These are phyloP conservation scores for Muntiacus muntjak DNA, from an alignment of 2,113 vertebrate species.

Conservation along the genomic window DNA sequence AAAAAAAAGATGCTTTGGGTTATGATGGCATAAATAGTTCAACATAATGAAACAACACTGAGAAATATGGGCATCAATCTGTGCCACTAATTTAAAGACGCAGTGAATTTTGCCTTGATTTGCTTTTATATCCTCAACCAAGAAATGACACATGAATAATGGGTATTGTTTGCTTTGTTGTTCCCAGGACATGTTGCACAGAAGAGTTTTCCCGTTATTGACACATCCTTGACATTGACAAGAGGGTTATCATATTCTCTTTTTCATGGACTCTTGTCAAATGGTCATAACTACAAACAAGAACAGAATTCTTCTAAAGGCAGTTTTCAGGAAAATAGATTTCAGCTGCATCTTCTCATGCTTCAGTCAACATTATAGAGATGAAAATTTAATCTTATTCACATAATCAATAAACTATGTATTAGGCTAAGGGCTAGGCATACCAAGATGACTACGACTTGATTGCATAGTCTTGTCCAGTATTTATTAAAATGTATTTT, in stretches of 20 bases:
- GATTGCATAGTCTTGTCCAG: background rate
- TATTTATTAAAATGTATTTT: background rate
- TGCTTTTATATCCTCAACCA: conserved; percentile 75
- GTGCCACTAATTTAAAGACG: conserved; percentile 77
- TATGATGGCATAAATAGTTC: conserved; percentile 67
- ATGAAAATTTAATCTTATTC: conserved; percentile 26
- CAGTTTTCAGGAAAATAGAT: conserved; percentile 32
- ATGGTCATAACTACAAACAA: conserved; percentile 53
- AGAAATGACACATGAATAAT: conserved; percentile 79
- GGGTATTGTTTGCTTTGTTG: conserved; percentile 78
- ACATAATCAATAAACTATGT: background rate
- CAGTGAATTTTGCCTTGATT: conserved; percentile 72
- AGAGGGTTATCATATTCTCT: conserved; percentile 71
- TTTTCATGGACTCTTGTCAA: conserved; percentile 71
- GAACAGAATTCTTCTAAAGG: conserved; percentile 25
- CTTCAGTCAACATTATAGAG: background rate
- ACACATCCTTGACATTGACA: conserved; percentile 76
- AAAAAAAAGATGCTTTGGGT: conserved; percentile 52
- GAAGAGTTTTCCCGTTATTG: conserved; percentile 74
- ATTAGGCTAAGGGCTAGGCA: background rate
- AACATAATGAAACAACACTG: conserved; percentile 79
- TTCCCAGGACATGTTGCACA: conserved; percentile 70
- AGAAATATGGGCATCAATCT: conserved; percentile 78
- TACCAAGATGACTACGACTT: background rate
- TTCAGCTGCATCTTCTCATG: conserved; percentile 3